Evolutionary conservation across 2,888 invertebrate species (phyloP), one percentile per base, ranked within the genome.

Genomic region (Chrysotoxum bicinctum): DNA sequence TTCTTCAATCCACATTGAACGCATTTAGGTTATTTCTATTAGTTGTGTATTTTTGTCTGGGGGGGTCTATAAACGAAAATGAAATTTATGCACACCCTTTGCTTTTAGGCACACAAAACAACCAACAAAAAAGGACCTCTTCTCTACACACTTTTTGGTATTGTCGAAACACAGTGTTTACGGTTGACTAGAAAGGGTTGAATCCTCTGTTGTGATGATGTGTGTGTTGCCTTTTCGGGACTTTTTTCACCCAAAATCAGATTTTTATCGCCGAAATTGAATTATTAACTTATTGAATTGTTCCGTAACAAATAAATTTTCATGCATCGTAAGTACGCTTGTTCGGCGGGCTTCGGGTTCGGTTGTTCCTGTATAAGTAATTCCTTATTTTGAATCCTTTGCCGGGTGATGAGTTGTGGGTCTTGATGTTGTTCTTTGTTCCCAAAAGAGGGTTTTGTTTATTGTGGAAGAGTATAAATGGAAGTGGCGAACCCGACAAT

Each of bases 231-330:
- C 37, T 56, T 60, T 75, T 68, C n/a, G 79, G 64, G 69, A 72
- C 72, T 87, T 87, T n/a, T 84, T 73, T 40, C 21, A 75, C 62
- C 62, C 62, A 83, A 87, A 87, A 86, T 87, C 79, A 86, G 86
- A 86, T 86, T 86, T 86, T 86, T 82, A 86, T 86, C 86, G 74
- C 81, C 80, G 86, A 87, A 88, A 88, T 88, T 88, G 88, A 88
- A 88, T 88, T 88, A 88, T 88, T 88, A 88, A 88, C 88, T 88
- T 88, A 88, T 88, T 88, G 88, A 88, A 87, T 88, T 87, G 88
- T 87, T 87, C 84, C 87, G 88, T 88, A 88, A 88, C 88, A 88
- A 88, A 88, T 88, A 88, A 88, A 88, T 88, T 88, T 88, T 88
- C 88, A 88, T 88, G 88, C 88, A 86, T 88, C 88, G 88, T 87